A percentile compares a stretch with the other conserved stretches of the same genome.
Conservation (phyloP, 2,888 invertebrate genomes). For the Metopia argyrocephala region DNA sequence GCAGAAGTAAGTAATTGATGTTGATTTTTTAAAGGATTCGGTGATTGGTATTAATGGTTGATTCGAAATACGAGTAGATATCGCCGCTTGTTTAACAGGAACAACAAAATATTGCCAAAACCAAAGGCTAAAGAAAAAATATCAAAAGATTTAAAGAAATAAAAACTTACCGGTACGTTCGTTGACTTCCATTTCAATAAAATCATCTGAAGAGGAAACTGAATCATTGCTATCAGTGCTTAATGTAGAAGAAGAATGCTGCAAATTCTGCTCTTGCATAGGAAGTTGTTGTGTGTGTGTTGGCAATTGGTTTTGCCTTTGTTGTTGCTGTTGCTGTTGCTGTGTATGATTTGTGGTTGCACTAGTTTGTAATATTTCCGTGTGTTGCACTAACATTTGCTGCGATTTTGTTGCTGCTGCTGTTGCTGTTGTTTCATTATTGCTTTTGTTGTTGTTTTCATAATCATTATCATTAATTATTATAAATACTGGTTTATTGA, state of each 20-base stretch:
- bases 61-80: no score
- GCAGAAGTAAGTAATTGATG: no score
- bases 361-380: not conserved
- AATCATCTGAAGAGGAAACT: conserved; percentile 71
- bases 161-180: conserved; percentile 73
- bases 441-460: no score
- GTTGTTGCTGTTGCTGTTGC: conserved; percentile 42
- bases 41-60: no score
- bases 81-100: not conserved
- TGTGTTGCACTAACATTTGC: no score
- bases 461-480: conserved; percentile 50
- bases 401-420: conserved; percentile 9
- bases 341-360: not conserved
- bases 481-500: conserved; percentile 52
- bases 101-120: not conserved
- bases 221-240: conserved; percentile 74
- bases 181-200: conserved; percentile 72
- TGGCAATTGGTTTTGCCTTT: not conserved
- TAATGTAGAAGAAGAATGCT: conserved; percentile 69
- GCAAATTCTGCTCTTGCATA: conserved; percentile 37
- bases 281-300: conserved; percentile 3
- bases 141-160: not conserved
- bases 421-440: not conserved
- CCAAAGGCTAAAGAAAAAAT: not conserved
- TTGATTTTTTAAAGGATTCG: no score